phyloP scores from a whole-genome alignment of 2,113 vertebrate genomes.

The Cyanistes caeruleus region DNA sequence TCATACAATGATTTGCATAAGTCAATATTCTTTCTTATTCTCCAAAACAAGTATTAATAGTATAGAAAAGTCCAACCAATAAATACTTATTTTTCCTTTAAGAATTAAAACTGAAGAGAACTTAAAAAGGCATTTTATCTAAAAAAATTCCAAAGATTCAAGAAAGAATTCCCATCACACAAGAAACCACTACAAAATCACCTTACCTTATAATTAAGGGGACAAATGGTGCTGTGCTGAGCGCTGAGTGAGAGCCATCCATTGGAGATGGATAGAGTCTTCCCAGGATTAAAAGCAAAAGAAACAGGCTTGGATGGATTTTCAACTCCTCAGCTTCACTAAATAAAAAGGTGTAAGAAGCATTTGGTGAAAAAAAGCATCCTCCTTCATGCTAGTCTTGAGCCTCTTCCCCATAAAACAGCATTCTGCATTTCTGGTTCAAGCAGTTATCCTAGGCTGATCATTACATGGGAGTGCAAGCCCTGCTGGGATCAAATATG shows the following conservation, averaged over 20 bases:
- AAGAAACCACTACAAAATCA: not conserved
- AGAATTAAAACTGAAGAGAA: not conserved
- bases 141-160: not conserved
- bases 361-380: not conserved
- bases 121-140: not conserved
- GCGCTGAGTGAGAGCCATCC: constrained; percentile 86
- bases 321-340: constrained; percentile 76
- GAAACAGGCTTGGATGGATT: constrained; percentile 89
- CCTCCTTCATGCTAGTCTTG: not conserved
- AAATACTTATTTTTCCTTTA: not conserved
- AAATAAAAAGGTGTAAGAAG: not conserved
- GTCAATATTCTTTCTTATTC: not conserved
- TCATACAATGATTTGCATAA: not conserved
- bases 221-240: constrained; percentile 88
- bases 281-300: constrained; percentile 90
- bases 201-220: constrained; percentile 90
- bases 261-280: constrained; percentile 94
- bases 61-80: not conserved
- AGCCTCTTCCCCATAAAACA: not conserved
- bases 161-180: not conserved
- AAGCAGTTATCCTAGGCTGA: not conserved
- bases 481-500: not conserved
- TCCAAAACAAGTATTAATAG: not conserved
- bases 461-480: not conserved
- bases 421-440: not conserved